Evolutionary conservation across 2,113 vertebrate genomes (phyloP), one percentile per base, ranked within the genome.

Genomic region (Tachuris rubrigastra): DNA sequence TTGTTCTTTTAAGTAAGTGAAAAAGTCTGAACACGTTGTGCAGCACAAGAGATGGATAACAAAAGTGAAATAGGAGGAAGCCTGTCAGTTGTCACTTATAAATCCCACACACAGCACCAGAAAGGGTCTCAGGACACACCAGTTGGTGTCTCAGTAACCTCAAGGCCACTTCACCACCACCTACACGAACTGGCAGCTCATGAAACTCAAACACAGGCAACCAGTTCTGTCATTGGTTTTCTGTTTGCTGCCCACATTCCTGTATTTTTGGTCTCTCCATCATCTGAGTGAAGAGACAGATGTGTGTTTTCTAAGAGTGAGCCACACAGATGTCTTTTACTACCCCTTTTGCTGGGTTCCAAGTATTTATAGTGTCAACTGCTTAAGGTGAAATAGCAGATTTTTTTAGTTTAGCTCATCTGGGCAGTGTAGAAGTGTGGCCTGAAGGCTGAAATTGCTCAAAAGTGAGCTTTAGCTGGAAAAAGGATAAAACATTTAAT

Each of bases 201-300:
- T 8, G 4, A 16, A 39, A 9, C 47, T 16, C 42, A 2, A 9
- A 37, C 20, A 47, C 2, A 7, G 50, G 21, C 17, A 24, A 22
- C 4, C 3, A 0, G 4, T 9, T 59, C 85, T 59, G 22, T 1
- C 1, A 41, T 4, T 8, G n/a, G 41, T 23, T 55, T 24, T 10
- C 46, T 15, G 7, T 2, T 28, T 74, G 53, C 68, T 53, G 42
- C 39, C 75, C 65, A 52, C 30, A 20, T 28, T 9, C 37, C 56
- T 24, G 17, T 1, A 22, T 50, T 76, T 33, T 18, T 15, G 37
- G 80, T 52, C n/a, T 76, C 69, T 73, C 46, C 71, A 53, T 39
- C 53, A 23, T 6, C 13, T 10, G 6, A 83, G 27, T 3, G 42
- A 50, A 83, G 37, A 68, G 30, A 23, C 49, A 73, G 71, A 62